Evolutionary conservation across 2,797 vertebrate species (phyloP), one percentile per base, ranked within the genome.

Genomic region (Urocyon cinereoargenteus): DNA sequence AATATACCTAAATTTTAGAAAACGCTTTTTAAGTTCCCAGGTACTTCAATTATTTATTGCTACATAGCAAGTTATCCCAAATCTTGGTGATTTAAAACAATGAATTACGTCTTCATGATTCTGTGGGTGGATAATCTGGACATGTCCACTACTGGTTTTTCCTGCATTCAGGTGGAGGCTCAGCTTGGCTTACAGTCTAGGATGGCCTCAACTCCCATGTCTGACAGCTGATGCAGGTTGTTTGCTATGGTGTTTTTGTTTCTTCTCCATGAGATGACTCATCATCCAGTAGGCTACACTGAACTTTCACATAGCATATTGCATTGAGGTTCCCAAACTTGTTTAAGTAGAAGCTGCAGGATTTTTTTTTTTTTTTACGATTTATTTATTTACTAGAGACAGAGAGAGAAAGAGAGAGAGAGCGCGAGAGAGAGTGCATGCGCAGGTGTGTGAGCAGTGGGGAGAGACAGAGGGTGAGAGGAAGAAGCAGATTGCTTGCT

Each of bases 201-300:
- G 9, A 2, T 16, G 36, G 5, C 40, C 21, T 19, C 28, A 5
- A 7, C 3, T 16, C 15, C 8, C 22, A 5, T 0, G 10, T 5
- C 15, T 14, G 21, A 28, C 4, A 34, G 24, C 2, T 7, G 40
- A 24, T 87, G 34, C 1, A 0, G 40, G 3, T 53, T 55, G 5
- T 11, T 31, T 15, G 57, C 57, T 16, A 28, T 22, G 19, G 3
- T 31, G 55, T 16, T 55, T 55, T 64, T 1, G 0, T 9, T 34
- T 81, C 72, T 40, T 87, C 2, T 77, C 62, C 72, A 9, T 0
- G 1, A 57, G 4, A 4, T 57, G 36, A 28, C 11, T 8, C 5
- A 31, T 5, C 9, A n/a, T 16, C 5, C 3, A 16, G 18, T 0
- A 26, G 15, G n/a, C 15, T 75, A 5, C 6, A 49, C 2, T 2